phyloP scores from a whole-genome alignment of 2,113 vertebrate species.

The Poicephalus gulielmi region DNA sequence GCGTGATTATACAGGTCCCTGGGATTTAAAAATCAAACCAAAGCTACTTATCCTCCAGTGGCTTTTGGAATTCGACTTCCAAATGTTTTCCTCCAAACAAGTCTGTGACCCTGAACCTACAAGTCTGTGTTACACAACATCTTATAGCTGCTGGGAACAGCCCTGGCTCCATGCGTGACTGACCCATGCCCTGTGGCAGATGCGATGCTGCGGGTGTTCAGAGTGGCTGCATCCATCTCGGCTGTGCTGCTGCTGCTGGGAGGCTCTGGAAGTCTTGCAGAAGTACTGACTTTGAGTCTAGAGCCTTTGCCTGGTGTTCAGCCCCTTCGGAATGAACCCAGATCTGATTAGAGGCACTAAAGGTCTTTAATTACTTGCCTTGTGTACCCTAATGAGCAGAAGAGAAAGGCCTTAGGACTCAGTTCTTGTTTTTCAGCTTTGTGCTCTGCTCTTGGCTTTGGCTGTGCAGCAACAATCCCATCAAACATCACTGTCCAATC shows the following conservation, averaged over 20 bases:
- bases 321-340: not conserved
- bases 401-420: not conserved
- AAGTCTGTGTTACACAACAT: not conserved
- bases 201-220: not conserved
- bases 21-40: not conserved
- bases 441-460: not conserved
- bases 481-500: not conserved
- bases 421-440: not conserved
- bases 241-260: not conserved
- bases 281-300: not conserved
- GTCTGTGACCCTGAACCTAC: not conserved
- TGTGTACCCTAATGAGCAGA: not conserved
- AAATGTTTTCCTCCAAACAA: not conserved
- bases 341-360: not conserved
- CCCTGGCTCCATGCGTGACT: accelerated
- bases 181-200: accelerated
- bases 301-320: not conserved
- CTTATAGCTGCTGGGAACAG: accelerated
- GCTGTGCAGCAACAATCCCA: not conserved
- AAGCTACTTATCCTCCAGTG: not conserved
- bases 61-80: not conserved
- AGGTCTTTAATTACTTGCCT: not conserved
- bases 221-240: not conserved
- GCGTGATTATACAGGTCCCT: not conserved
- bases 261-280: not conserved